These are phyloP conservation scores for Trididemnum nubilum DNA, from an alignment of 23 tunicate species.

Conservation along the genomic window DNA sequence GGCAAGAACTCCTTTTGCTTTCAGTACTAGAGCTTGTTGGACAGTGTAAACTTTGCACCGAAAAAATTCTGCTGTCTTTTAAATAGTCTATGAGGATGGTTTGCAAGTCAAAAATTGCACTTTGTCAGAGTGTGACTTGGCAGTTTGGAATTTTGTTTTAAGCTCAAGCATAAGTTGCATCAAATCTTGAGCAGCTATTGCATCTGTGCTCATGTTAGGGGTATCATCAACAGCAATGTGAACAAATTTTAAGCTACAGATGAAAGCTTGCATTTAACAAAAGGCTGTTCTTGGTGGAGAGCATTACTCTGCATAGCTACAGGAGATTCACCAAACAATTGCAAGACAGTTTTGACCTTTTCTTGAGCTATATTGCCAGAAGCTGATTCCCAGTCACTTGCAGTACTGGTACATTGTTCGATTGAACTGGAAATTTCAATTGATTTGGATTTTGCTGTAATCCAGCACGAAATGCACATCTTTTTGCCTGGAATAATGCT, in stretches of 20 bases:
- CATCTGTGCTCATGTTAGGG: constrained; percentile 3
- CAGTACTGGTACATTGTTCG: no score
- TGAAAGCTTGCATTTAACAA: constrained; percentile 13
- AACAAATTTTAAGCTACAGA: constrained; percentile 16
- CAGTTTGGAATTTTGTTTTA: constrained; percentile 19
- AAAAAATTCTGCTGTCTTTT: constrained; percentile 11
- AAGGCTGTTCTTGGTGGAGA: background rate
- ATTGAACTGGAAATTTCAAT: no score
- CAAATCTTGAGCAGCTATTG: constrained; percentile 22
- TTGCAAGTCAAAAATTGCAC: constrained; percentile 24
- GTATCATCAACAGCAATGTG: constrained; percentile 1
- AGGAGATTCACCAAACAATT: no score
- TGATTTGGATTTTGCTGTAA: no score
- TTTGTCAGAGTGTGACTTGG: constrained; percentile 8
- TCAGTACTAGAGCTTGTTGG: constrained; percentile 9
- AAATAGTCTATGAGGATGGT: constrained; percentile 7
- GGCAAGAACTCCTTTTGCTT: constrained; percentile 21
- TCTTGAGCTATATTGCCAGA: no score
- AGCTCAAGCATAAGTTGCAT: constrained; percentile 10
- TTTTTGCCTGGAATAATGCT: no score
- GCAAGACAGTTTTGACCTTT: no score
- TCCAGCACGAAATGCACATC: no score
- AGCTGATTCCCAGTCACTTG: no score
- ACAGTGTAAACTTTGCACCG: constrained; percentile 23
- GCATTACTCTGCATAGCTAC: background rate